phyloP scores from a whole-genome alignment of 2,797 vertebrate genomes.

The Okamejei kenojei region DNA sequence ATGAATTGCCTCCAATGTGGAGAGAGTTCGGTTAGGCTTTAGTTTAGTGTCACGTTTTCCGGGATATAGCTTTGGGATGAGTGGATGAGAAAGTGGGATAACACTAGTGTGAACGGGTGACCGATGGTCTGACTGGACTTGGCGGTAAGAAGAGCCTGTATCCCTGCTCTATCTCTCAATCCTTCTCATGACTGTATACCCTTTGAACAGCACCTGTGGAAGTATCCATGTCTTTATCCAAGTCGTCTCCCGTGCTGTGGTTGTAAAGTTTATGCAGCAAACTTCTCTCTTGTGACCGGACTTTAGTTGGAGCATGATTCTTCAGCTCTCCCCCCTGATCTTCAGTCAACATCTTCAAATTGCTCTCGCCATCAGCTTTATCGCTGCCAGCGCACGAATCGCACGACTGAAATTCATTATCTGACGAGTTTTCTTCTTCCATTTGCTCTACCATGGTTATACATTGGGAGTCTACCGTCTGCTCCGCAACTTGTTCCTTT shows the following conservation, averaged over 20 bases:
- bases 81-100: too few relatives aligned
- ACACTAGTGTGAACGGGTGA: too few relatives aligned
- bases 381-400: constrained; percentile 85
- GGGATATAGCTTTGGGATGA: too few relatives aligned
- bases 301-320: constrained; percentile 61
- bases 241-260: constrained; percentile 63
- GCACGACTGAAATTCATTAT: constrained; percentile 83
- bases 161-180: too few relatives aligned
- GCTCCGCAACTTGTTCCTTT: constrained; percentile 75
- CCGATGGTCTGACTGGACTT: too few relatives aligned
- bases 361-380: constrained; percentile 68
- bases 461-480: constrained; percentile 62
- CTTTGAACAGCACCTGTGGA: constrained; percentile 63
- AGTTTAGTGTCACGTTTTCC: too few relatives aligned
- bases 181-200: constrained; percentile 69
- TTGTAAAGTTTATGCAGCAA: constrained; percentile 74
- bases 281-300: constrained; percentile 85
- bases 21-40: too few relatives aligned
- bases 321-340: constrained; percentile 80
- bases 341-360: constrained; percentile 54
- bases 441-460: constrained; percentile 59
- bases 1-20: too few relatives aligned
- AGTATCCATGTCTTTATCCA: constrained; percentile 80
- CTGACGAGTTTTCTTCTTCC: constrained; percentile 81
- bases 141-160: too few relatives aligned